These are phyloP conservation scores for Simalia tracyae DNA, from an alignment of 2,797 vertebrate species.

Conservation along the genomic window DNA sequence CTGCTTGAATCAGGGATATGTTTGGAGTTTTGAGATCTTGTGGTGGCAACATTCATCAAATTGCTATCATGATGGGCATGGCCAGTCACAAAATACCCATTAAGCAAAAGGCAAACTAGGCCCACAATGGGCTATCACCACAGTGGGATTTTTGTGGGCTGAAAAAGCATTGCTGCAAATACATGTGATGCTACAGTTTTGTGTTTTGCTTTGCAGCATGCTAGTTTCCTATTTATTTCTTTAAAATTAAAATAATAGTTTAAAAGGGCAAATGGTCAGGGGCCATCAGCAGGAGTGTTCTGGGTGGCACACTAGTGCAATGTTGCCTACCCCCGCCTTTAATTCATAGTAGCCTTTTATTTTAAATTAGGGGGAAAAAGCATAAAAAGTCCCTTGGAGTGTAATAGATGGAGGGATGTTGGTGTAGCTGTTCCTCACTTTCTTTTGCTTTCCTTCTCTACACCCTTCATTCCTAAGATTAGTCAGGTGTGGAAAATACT, in stretches of 20 bases:
- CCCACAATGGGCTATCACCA: neutral
- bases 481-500: neutral
- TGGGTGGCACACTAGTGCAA: neutral
- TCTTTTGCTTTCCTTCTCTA: neutral
- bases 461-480: neutral
- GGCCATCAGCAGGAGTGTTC: neutral
- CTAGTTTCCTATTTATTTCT: neutral
- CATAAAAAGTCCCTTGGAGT: neutral
- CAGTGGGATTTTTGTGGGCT: neutral
- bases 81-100: neutral
- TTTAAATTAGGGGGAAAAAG: neutral
- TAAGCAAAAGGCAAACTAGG: neutral
- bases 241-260: neutral
- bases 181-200: neutral
- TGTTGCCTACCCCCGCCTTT: neutral
- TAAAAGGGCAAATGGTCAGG: neutral
- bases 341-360: neutral
- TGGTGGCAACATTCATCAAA: neutral
- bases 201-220: neutral
- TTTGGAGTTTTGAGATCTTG: neutral
- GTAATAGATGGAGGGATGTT: neutral
- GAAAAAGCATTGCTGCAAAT: neutral
- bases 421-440: neutral
- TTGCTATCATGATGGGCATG: neutral
- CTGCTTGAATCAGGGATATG: neutral